Base-by-base conservation (phyloP, 2,888 invertebrate species). In the Notocelia uddmanniana region DNA sequence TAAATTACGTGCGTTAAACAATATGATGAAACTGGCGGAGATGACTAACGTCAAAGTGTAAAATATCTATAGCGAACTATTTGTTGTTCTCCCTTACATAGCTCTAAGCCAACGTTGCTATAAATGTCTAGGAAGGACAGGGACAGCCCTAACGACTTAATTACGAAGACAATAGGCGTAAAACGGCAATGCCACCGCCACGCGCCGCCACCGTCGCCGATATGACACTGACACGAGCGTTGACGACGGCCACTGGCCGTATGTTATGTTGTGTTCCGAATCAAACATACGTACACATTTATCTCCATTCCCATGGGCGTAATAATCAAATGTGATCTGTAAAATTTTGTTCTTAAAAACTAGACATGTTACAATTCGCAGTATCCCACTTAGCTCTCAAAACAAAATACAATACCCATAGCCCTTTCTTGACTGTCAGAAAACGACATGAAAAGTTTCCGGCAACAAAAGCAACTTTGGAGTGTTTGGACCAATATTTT, bases 131-230 rank as follows among this genome's bases (percentile, higher is more conserved):
- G 19, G 5, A 3, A 26, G 23, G 37, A 18, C 55, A 15, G 68
- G 37, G 73, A 19, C 57, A 73, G 58, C 68, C 68, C 73, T 73
- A 55, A 68, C 68, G 50, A 50, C 68, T 41, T 73, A 68, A 73
- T 71, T 67, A 71, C 34, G 60, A 57, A 73, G 69, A 73, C 73
- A 73, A 73, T 66, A 59, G 69, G 34, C 52, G 68, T 67, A 45
- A 54, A 68, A 57, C 50, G 57, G 19, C 48, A 48, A 50, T 26
- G 9, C 15, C 18, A 52, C 68, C 68, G 73, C 73, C 58, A n/a
- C 60, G 72, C 72, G 72, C 48, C 72, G 67, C 67, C 73, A 63
- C 69, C 31, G 55, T 63, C 69, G 63, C 48, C 60, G 45, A 57
- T 63, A 63, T 58, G 48, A 58, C 66, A 57, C 63, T 58, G 48